Base-by-base conservation (phyloP, 2,888 invertebrate genomes). In the Clusia tigrina region DNA sequence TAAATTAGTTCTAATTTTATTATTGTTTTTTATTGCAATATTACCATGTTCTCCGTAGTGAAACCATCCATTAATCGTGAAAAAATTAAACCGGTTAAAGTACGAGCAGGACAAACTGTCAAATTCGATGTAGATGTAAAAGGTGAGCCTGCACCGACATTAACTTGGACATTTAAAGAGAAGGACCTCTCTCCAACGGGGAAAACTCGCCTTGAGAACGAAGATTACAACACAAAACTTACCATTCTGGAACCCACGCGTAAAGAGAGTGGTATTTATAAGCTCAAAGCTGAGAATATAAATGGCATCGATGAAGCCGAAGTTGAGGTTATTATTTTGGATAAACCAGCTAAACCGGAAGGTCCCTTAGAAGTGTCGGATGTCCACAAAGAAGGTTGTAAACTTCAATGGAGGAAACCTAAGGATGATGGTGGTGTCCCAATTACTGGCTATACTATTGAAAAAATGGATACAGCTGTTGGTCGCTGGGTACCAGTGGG, bases 361-460 rank as follows among this genome's bases (percentile, higher is more conserved):
- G 97, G 96, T 48, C 98, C 98, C 0, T 85, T 98, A 0, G 95
- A 96, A 78, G 94, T 96, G 0, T 88, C 88, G 0, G 95, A 96
- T 80, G 89, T 98, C 0, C 95, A 94, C 83, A 94, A 95, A 66
- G 96, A 97, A 81, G 95, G 96, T 59, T 97, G 95, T 79, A 95
- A 94, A 77, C 86, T 98, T 12, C 90, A 92, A 74, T 98, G 98
- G 98, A 91, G 92, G 71, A 94, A 95, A 77, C 98, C 98, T 0
- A 95, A 94, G 81, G 97, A 98, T 83, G 96, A 98, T 70, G 98
- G 98, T 37, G 98, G 97, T 12, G 84, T 95, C 51, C 96, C 97
- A 2, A 89, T 98, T 69, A 92, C 92, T 12, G 91, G 93, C 2
- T 99, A 94, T 83, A 86, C 96, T 1, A 88, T 99, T 67, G 99